Conservation (phyloP, 2,797 vertebrate genomes). For the Hirundo rustica region DNA sequence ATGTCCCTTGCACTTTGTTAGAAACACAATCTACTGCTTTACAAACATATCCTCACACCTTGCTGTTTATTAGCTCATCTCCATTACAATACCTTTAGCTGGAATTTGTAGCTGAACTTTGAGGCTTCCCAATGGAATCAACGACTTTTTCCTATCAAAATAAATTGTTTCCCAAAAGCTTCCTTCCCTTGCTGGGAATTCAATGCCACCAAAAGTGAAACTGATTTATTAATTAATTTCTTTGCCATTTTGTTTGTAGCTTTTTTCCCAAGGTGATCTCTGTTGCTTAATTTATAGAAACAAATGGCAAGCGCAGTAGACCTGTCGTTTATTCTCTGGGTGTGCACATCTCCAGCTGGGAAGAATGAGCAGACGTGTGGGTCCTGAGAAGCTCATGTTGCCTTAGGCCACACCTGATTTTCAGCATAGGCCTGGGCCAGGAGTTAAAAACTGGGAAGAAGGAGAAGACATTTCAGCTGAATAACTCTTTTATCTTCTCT, state of each 20-base stretch:
- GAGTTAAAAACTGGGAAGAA: not conserved
- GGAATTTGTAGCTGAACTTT: not conserved
- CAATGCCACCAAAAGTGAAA: not conserved
- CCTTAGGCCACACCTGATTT: not conserved
- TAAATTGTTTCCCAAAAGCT: not conserved
- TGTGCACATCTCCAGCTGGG: not conserved
- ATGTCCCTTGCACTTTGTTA: not conserved
- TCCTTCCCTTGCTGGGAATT: not conserved
- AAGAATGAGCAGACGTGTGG: not conserved
- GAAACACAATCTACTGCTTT: not conserved
- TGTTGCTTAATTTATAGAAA: not conserved
- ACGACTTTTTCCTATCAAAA: not conserved
- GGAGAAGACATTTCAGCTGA: not conserved
- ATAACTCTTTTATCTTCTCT: not conserved
- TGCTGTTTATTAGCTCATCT: not conserved
- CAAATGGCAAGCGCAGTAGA: not conserved
- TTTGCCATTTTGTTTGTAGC: not conserved
- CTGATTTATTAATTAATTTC: not conserved
- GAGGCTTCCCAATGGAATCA: not conserved
- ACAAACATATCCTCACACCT: not conserved
- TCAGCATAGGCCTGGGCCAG: not conserved
- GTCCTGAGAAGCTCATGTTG: not conserved
- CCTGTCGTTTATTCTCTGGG: not conserved
- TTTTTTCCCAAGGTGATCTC: not conserved
- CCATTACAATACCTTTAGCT: not conserved